Evolutionary conservation across 2,888 invertebrate species (phyloP).

Genomic region (Amitus sp.): DNA sequence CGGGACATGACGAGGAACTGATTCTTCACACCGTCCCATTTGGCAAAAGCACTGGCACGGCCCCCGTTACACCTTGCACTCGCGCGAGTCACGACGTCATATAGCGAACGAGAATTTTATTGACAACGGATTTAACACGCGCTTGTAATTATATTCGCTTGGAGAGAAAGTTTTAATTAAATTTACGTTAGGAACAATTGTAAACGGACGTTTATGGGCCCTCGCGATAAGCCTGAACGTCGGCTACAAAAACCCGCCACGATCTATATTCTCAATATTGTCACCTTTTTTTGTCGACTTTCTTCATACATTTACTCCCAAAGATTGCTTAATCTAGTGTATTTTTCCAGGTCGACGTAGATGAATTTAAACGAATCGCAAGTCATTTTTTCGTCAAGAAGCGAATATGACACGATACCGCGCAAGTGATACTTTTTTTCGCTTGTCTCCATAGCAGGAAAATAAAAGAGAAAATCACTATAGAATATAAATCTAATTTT

Average conservation of each 20-base stretch:
- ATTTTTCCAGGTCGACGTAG: no score
- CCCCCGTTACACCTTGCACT: conserved; percentile 13
- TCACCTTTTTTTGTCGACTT: no score
- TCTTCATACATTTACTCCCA: no score
- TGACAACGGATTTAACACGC: conserved; percentile 18
- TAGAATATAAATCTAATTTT: no score
- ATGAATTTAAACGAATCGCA: no score
- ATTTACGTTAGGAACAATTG: conserved; percentile 39
- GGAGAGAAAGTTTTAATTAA: conserved; percentile 49
- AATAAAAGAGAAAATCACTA: no score
- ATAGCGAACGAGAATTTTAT: conserved; percentile 27
- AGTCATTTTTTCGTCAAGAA: no score
- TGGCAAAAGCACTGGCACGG: conserved; percentile 18
- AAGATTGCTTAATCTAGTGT: no score
- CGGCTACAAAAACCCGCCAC: neutral
- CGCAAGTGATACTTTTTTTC: no score
- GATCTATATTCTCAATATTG: no score
- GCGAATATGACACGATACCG: no score
- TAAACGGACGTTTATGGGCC: conserved; percentile 41
- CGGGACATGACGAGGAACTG: conserved; percentile 34
- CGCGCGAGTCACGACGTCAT: neutral
- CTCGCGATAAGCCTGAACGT: conserved; percentile 2
- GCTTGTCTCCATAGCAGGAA: no score
- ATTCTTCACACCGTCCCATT: conserved; percentile 5
- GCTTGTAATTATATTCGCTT: conserved; percentile 30